Percentiles rank a stretch among this genome's conserved stretches.
phyloP scores from a whole-genome alignment of 2,888 invertebrate species.

The Congeria kusceri region DNA sequence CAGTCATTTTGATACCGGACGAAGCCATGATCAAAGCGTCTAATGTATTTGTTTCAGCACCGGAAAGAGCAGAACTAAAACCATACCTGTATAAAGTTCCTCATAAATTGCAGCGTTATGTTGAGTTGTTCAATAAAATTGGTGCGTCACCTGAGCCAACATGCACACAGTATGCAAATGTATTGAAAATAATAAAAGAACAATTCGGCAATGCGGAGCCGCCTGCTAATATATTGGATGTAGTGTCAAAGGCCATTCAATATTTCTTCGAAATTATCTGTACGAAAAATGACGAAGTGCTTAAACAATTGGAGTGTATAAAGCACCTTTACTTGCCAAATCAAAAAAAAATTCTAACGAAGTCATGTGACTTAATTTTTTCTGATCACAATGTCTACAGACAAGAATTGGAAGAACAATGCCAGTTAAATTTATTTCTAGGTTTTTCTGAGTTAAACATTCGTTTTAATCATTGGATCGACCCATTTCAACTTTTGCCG shows the following conservation, averaged over 20 bases:
- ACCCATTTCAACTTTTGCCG: constrained; percentile 20
- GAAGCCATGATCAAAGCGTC: not conserved
- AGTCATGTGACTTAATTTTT: constrained; percentile 16
- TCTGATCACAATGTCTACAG: constrained; percentile 23
- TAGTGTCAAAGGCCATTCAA: not conserved
- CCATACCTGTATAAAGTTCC: constrained; percentile 1
- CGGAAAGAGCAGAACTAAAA: not conserved
- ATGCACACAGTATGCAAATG: not conserved
- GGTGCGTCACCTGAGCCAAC: too few relatives aligned
- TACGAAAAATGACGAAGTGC: not conserved
- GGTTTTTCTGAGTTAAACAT: constrained; percentile 40
- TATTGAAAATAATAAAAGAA: not conserved
- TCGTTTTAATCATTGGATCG: not conserved
- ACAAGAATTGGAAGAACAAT: constrained; percentile 32
- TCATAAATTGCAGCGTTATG: too few relatives aligned
- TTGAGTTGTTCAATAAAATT: too few relatives aligned
- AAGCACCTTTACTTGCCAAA: constrained; percentile 21
- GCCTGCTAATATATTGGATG: not conserved
- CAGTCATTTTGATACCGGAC: not conserved
- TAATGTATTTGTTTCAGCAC: not conserved
- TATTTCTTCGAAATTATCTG: too few relatives aligned
- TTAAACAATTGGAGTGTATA: not conserved
- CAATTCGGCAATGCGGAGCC: not conserved
- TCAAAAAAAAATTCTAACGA: not conserved
- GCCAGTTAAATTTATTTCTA: constrained; percentile 37